Conservation (phyloP, 1,140 invertebrate species). For the Caenorhabditis brenneri region DNA sequence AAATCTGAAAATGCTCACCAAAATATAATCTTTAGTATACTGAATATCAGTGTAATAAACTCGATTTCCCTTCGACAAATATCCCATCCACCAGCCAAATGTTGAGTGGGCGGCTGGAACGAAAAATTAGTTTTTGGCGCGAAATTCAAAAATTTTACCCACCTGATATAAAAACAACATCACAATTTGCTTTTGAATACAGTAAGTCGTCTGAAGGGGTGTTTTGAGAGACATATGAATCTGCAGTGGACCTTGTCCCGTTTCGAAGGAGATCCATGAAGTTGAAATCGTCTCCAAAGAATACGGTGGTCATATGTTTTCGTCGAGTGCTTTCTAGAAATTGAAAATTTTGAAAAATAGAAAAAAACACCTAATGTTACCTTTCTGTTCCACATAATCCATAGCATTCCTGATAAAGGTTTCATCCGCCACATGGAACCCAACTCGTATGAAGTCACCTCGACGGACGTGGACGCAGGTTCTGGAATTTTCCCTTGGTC, state of each 20-base stretch:
- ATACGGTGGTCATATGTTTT: neutral
- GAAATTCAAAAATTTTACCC: neutral
- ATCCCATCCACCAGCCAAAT: conserved; percentile 22
- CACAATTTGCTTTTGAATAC: neutral
- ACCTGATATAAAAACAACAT: neutral
- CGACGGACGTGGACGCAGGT: neutral
- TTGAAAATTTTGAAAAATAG: neutral
- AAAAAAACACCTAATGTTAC: neutral
- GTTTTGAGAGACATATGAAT: neutral
- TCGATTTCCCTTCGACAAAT: neutral
- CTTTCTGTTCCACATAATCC: neutral
- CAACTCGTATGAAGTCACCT: neutral
- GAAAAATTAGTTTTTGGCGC: neutral
- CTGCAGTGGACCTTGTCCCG: neutral
- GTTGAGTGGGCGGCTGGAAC: conserved; percentile 15
- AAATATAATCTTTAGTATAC: conserved; percentile 1
- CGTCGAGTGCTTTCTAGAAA: neutral
- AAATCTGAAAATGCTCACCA: neutral
- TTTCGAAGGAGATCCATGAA: neutral
- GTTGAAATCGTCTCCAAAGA: neutral
- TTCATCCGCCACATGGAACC: neutral
- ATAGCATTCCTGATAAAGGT: neutral
- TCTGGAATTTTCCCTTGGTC: too few relatives aligned
- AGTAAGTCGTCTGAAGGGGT: neutral
- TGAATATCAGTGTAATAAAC: conserved; percentile 5